phyloP scores from a whole-genome alignment of 2,113 vertebrate genomes.

The Cyanoderma ruficeps region DNA sequence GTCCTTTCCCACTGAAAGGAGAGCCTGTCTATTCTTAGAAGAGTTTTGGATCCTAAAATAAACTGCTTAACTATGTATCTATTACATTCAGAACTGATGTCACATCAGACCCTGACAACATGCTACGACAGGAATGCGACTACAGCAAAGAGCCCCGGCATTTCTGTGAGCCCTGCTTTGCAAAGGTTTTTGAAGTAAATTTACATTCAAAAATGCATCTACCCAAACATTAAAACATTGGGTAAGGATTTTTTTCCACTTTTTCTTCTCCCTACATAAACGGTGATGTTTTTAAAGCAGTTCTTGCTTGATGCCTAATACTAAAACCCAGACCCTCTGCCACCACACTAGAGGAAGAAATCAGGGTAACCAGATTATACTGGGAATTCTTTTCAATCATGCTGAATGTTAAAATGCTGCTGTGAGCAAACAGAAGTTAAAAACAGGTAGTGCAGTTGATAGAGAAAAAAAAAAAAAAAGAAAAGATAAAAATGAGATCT shows the following conservation, averaged over 20 bases:
- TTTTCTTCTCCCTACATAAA: neutral
- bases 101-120: neutral
- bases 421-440: neutral
- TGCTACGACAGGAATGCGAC: neutral
- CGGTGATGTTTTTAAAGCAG: neutral
- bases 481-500: neutral
- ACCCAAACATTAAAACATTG: neutral
- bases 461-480: neutral
- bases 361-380: neutral
- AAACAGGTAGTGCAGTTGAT: neutral
- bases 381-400: neutral
- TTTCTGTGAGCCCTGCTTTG: neutral
- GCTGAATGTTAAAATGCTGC: neutral
- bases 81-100: constrained; percentile 61
- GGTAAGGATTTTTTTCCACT: rapidly evolving
- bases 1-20: constrained; percentile 51
- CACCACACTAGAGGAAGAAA: neutral
- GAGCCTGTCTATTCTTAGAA: constrained; percentile 53
- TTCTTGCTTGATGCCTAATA: neutral
- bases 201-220: neutral
- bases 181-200: neutral
- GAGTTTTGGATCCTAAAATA: constrained; percentile 46
- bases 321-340: neutral
- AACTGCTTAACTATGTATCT: constrained; percentile 64
- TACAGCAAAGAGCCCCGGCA: neutral